Base-by-base conservation (phyloP, 1,140 invertebrate genomes). In the Helicoverpa zea region DNA sequence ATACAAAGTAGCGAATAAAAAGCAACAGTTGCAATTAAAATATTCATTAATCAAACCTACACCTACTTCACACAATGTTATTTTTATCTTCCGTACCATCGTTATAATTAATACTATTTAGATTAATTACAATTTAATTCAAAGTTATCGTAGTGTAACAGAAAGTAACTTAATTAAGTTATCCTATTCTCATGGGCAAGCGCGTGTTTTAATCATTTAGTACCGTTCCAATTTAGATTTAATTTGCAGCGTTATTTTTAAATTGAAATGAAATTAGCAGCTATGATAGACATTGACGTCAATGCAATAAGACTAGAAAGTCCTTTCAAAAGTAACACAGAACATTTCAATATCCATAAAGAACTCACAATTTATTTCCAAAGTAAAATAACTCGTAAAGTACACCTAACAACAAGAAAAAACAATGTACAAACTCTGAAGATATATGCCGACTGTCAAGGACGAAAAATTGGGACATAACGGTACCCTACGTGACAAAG, bases 391-490 rank as follows among this genome's bases (percentile, higher is more conserved):
- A 43, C 72, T 10, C 30, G 0, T 29, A 23, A 47, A 73, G 49
- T n/a, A 54, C 29, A 68, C 16, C 13, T 18, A 58, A 70, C 54
- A 63, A 16, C n/a, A 10, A 35, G 30, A 74, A 74, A 29, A 49
- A 12, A 11, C n/a, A 66, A 66, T 18, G 16, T n/a, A 29, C 13
- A 76, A 70, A 23, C 23, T 83, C 9, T 14, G 59, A 82, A 82
- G 84, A 86, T 82, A 82, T 83, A 80, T 79, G 54, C 75, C 78
- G 81, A 82, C 81, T 87, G 84, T 84, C 83, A 81, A 56, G 83
- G 68, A 83, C 77, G 81, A 90, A 90, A 90, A 88, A 90, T 90
- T 85, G 84, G 82, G 81, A 86, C 86, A 88, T 89, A 89, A 87
- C 83, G 81, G 83, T 59, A 43, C 59, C 61, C 64, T 86, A 88